Conservation (phyloP, 2,888 invertebrate genomes). For the Trichogramma dendrolimi region DNA sequence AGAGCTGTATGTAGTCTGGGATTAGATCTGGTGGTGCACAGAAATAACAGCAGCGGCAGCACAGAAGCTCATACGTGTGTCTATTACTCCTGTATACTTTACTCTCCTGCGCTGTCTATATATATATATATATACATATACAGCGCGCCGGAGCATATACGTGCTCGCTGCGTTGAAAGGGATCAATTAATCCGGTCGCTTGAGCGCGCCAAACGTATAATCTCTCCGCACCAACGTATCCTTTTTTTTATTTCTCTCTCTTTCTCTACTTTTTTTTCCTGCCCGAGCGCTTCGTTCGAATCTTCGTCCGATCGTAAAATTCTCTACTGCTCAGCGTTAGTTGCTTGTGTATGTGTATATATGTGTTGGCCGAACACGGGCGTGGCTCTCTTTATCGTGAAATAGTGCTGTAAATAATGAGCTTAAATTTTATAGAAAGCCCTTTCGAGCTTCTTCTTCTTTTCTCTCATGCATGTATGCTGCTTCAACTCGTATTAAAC, state of each 20-base stretch:
- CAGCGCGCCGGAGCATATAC: not conserved
- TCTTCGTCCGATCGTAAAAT: constrained; percentile 32
- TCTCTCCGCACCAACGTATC: too few relatives aligned
- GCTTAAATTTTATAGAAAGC: not conserved
- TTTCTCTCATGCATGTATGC: not conserved
- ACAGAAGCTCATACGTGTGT: too few relatives aligned
- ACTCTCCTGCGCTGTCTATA: too few relatives aligned
- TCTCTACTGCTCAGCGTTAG: not conserved
- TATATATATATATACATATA: not conserved
- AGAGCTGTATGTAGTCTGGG: too few relatives aligned
- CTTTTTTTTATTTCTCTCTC: constrained; percentile 12
- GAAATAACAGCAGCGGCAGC: too few relatives aligned
- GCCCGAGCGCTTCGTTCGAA: constrained; percentile 24
- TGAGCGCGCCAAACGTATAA: constrained; percentile 17
- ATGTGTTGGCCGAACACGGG: constrained; percentile 17
- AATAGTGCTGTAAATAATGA: too few relatives aligned
- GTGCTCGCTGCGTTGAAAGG: constrained; percentile 30
- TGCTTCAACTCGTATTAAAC: not conserved
- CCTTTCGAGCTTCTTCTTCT: not conserved
- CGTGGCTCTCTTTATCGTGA: constrained; percentile 7
- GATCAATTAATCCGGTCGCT: constrained; percentile 39
- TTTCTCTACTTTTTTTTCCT: constrained; percentile 25
- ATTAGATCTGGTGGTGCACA: too few relatives aligned
- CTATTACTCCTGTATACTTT: too few relatives aligned
- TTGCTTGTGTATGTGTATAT: too few relatives aligned